Evolutionary conservation across 2,797 vertebrate species (phyloP).

Genomic region (Alca torda): DNA sequence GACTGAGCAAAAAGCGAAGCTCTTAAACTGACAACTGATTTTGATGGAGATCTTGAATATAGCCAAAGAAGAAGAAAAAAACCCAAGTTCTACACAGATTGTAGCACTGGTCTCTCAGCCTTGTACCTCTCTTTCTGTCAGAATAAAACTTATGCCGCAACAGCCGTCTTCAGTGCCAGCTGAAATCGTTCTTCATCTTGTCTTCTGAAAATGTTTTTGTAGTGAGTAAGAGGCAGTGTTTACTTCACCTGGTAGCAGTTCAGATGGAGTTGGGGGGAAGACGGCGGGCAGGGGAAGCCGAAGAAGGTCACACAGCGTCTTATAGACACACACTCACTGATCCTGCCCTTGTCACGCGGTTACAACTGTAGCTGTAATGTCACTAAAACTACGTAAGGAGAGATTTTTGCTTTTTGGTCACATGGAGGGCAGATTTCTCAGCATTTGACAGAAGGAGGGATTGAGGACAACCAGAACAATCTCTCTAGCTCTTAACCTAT

Average conservation of each 20-base stretch:
- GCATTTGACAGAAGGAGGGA: background rate
- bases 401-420: background rate
- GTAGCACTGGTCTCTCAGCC: background rate
- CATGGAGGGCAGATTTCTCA: background rate
- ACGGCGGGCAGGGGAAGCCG: background rate
- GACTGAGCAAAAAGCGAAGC: background rate
- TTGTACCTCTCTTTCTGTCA: background rate
- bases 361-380: background rate
- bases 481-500: background rate
- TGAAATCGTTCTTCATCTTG: constrained; percentile 35
- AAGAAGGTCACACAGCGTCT: constrained; percentile 31
- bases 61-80: background rate
- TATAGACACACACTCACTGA: background rate
- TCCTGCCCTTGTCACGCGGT: background rate
- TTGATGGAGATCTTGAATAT: background rate
- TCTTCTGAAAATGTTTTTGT: constrained; percentile 32
- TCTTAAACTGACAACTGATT: background rate
- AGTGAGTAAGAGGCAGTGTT: constrained; percentile 45
- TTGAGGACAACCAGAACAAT: background rate
- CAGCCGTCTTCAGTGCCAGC: constrained; percentile 17
- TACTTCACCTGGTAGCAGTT: constrained; percentile 38
- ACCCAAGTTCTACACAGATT: background rate
- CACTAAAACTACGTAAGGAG: background rate
- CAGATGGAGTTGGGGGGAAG: background rate
- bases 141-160: background rate